Evolutionary conservation across 2,113 vertebrate genomes (phyloP).

Genomic region (Sisor rabdophorus): DNA sequence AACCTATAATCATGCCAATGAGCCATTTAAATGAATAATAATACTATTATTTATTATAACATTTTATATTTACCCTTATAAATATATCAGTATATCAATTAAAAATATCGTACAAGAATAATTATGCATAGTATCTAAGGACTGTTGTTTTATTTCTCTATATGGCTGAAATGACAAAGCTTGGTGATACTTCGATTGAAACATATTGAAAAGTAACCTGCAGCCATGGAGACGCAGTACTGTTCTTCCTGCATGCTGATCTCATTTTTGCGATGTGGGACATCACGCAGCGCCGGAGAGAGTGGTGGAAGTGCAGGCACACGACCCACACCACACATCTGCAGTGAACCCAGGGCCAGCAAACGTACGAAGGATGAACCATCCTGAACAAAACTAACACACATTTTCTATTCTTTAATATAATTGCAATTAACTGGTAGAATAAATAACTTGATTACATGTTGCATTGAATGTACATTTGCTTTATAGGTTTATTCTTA

Average conservation of each 20-base stretch:
- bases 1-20: slow-evolving; percentile 65
- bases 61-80: too few relatives aligned
- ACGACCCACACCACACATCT: slow-evolving; percentile 87
- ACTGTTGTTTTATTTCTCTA: too few relatives aligned
- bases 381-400: slow-evolving; percentile 84
- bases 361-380: slow-evolving; percentile 90
- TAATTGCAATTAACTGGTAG: background rate
- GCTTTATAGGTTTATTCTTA: background rate
- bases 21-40: too few relatives aligned
- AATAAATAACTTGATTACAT: background rate
- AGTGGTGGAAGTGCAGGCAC: slow-evolving; percentile 78
- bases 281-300: slow-evolving; percentile 72
- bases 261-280: slow-evolving; percentile 78
- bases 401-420: background rate
- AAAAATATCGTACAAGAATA: background rate
- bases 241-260: slow-evolving; percentile 82
- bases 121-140: too few relatives aligned
- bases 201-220: slow-evolving; percentile 82
- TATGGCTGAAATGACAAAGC: too few relatives aligned
- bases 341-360: slow-evolving; percentile 87
- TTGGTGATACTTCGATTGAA: too few relatives aligned
- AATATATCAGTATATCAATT: too few relatives aligned
- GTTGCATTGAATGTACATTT: background rate
- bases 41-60: too few relatives aligned
- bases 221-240: slow-evolving; percentile 87